Base-by-base conservation (phyloP, 2,888 invertebrate genomes). In the Drosophila recens region DNA sequence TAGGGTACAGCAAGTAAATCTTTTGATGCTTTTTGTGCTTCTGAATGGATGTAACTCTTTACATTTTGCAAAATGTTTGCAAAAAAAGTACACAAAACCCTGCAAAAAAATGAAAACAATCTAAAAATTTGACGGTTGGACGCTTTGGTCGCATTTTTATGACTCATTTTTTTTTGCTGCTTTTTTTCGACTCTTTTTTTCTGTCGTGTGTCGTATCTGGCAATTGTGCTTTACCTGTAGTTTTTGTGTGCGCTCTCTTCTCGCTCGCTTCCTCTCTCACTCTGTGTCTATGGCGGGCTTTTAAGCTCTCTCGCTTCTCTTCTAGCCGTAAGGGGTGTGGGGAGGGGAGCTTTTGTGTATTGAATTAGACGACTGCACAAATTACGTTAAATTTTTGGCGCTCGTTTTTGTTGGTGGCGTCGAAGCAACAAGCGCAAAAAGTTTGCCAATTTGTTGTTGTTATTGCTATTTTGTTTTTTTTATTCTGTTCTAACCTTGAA, bases 361-460 rank as follows among this genome's bases (percentile, higher is more conserved):
- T 87, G 84, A 87, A 89, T 84, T 89, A 86, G 86, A 88, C 77
- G 77, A 75, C 71, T 80, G 75, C 85, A 81, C 75, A 82, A 88
- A 82, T 85, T 79, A 80, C 83, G 87, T 77, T 74, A 77, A 82
- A 85, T 78, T 66, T 84, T 82, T 80, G 80, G 78, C 82, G 82
- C 82, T 87, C 75, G 58, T 66, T 84, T 82, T 81, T 72, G 75
- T 36, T 58, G 56, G 33, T 80, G 65, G 48, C 75, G 40, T 65
- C 53, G 64, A 64, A 82, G 86, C 82, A 85, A 81, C 87, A 83
- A 87, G 81, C 87, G 68, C 70, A 69, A 77, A 79, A 84, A 73
- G 68, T 81, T 85, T 81, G 80, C 72, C 72, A 74, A 72, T 75
- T 72, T 72, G 61, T 69, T 64, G 45, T 23, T 52, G 33, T 30